Percentiles rank a stretch among this genome's conserved stretches.
Conservation (phyloP, 2,113 vertebrate species). For the Microtus ochrogaster region DNA sequence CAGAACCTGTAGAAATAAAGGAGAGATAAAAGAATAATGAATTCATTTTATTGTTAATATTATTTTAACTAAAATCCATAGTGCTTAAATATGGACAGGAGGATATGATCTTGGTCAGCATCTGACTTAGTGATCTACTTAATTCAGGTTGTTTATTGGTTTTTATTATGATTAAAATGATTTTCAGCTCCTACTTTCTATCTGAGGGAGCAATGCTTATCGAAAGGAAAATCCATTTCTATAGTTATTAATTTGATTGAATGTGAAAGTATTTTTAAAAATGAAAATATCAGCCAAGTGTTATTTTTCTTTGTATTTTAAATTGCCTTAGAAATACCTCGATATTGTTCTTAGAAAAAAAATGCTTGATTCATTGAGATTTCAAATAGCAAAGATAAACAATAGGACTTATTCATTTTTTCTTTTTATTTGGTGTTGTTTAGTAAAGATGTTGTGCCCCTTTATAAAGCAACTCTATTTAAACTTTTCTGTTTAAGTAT, state of each 20-base stretch:
- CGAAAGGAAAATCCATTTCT: not conserved
- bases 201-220: not conserved
- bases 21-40: not conserved
- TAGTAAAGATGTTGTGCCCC: not conserved
- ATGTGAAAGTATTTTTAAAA: not conserved
- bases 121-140: not conserved
- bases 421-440: not conserved
- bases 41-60: not conserved
- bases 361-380: not conserved
- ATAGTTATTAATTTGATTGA: not conserved
- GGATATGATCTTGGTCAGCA: not conserved
- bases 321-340: not conserved
- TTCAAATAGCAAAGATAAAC: constrained; percentile 28
- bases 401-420: not conserved
- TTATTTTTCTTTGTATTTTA: constrained; percentile 46
- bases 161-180: not conserved
- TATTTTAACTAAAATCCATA: not conserved
- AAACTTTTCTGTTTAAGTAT: not conserved
- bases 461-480: not conserved
- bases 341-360: constrained; percentile 5
- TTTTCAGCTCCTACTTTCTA: not conserved
- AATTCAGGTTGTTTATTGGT: not conserved
- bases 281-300: not conserved
- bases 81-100: constrained; percentile 7
- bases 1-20: constrained; percentile 29